phyloP scores from a whole-genome alignment of 1,140 invertebrate genomes.

The Anagrus nilaparvatae region DNA sequence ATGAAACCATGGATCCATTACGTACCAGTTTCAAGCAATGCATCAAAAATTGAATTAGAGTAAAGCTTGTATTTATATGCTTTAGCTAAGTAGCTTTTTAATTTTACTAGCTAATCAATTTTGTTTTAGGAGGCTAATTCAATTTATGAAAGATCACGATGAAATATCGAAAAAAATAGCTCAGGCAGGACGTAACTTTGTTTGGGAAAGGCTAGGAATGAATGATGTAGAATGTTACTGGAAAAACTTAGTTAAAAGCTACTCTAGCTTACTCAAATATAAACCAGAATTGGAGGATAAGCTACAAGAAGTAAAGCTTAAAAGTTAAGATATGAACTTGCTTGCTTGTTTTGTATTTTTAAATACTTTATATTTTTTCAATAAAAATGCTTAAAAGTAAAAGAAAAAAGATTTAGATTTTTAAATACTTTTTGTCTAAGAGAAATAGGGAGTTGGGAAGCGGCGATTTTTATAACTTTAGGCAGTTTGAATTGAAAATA shows the following conservation, averaged over 20 bases:
- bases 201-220: slow-evolving; percentile 75
- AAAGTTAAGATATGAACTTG: slow-evolving; percentile 2
- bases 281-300: slow-evolving; percentile 50
- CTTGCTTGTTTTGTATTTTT: too few species aligned
- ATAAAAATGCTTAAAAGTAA: too few species aligned
- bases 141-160: slow-evolving; percentile 73
- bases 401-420: too few species aligned
- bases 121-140: slow-evolving; percentile 51
- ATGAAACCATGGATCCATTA: slow-evolving; percentile 96
- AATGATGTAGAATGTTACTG: slow-evolving; percentile 82
- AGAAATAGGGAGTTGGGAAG: too few species aligned
- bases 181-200: slow-evolving; percentile 67
- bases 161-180: slow-evolving; percentile 69
- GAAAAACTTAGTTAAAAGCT: slow-evolving; percentile 67
- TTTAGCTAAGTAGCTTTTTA: slow-evolving; percentile 12
- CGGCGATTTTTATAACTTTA: too few species aligned
- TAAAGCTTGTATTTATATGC: slow-evolving; percentile 16
- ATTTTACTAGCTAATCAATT: too few species aligned
- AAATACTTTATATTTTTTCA: too few species aligned
- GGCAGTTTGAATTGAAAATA: too few species aligned
- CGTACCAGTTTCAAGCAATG: slow-evolving; percentile 70
- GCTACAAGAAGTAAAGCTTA: neutral
- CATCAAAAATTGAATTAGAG: slow-evolving; percentile 56
- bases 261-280: slow-evolving; percentile 68
- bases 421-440: too few species aligned